Base-by-base conservation (phyloP, 1,140 invertebrate species). In the Goniozus legneri region DNA sequence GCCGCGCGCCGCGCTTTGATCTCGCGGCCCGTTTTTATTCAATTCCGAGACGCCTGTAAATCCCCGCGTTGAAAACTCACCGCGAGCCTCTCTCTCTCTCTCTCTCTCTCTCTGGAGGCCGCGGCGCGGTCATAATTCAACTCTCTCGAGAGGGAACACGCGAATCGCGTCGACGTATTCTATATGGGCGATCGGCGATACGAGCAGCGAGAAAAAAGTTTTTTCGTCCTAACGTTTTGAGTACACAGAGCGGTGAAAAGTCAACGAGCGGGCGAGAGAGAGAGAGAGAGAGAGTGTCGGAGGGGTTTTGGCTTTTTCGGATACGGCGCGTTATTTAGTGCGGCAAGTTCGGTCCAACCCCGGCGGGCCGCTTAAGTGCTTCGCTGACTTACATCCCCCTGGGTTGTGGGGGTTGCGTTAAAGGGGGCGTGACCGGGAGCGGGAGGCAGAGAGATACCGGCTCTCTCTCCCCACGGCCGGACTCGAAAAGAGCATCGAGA, bases 351-450 rank as follows among this genome's bases (percentile, higher is more conserved):
- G 50, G 54, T 56, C 51, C 53, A 56, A 37, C 51, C 47, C 24
- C n/a, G n/a, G n/a, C n/a, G n/a, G n/a, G n/a, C n/a, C 52, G 57
- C 58, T 58, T 60, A 56, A 65, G 62, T 65, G 62, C 64, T 63
- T 60, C 42, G 64, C 57, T 67, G 58, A 61, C 63, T 63, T 57
- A 62, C 62, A 65, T 57, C 64, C 54, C 54, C 55, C 43, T 54
- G 48, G 47, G 45, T 41, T 42, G 52, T n/a, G n/a, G n/a, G 58
- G 64, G 57, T 49, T 56, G 54, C 54, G 55, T 31, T 58, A 53
- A n/a, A 56, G 58, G 52, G 56, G 63, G 59, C 61, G 63, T 65
- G 52, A 60, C 62, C 52, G 52, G 48, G 45, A 50, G 38, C 41
- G 43, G 42, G 10, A 27, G 10, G 4, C 4, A 6, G 4, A 27